phyloP scores from a whole-genome alignment of 2,888 invertebrate genomes.

The Agrochola lychnidis region DNA sequence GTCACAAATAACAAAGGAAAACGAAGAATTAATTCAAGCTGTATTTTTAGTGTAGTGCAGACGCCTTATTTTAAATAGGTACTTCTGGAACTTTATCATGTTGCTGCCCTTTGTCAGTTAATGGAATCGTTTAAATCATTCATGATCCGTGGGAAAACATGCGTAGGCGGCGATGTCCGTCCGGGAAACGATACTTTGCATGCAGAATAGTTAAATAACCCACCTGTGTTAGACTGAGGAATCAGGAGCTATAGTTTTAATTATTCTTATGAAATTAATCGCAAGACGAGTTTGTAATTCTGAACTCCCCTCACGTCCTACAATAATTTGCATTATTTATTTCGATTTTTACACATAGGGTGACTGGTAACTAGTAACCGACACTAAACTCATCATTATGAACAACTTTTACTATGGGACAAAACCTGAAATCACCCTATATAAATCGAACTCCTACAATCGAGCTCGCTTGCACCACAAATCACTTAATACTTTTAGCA shows the following conservation, averaged over 20 bases:
- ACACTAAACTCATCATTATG: too few relatives aligned
- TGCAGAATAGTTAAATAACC: constrained; percentile 35
- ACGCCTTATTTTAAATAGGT: not conserved
- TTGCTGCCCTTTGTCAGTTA: constrained; percentile 17
- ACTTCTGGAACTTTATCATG: not conserved
- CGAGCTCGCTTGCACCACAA: not conserved
- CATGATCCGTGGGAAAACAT: constrained; percentile 58
- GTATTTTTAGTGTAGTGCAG: not conserved
- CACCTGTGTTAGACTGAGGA: not conserved
- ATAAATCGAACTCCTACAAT: not conserved
- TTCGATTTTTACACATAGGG: not conserved
- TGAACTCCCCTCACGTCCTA: not conserved
- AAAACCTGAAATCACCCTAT: too few relatives aligned
- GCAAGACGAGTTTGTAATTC: not conserved
- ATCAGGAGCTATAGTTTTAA: not conserved
- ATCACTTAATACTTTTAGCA: too few relatives aligned
- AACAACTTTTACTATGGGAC: too few relatives aligned
- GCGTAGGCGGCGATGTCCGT: constrained; percentile 59
- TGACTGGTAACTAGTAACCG: too few relatives aligned
- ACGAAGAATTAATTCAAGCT: too few relatives aligned
- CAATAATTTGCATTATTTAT: not conserved
- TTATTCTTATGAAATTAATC: not conserved
- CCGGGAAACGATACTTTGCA: constrained; percentile 45
- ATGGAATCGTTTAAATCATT: constrained; percentile 66
- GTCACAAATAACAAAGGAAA: too few relatives aligned